Evolutionary conservation across 1,140 invertebrate species (phyloP), one percentile per base, ranked within the genome.

Genomic region (Brachystomella parvula): DNA sequence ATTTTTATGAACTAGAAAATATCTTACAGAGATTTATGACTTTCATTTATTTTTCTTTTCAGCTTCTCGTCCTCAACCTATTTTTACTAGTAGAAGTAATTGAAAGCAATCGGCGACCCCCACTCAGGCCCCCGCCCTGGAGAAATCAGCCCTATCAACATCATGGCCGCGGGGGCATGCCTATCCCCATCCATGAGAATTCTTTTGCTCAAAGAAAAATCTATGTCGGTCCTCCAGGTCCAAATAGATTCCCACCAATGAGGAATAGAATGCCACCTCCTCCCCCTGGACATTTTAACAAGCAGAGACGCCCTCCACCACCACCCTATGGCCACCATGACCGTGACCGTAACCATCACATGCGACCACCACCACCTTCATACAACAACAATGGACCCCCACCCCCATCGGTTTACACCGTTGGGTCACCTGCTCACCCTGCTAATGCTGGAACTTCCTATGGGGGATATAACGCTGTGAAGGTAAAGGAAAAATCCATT

Each of bases 131-230:
- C 24, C 49, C 49, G 24, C 49, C 49, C 12, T 53, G 49, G 49
- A 15, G 49, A 24, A 53, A 53, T 24, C 39, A 9, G 39, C 39
- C 39, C 9, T 17, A 53, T 53, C 49, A 53, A 24, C 49, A 53
- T 26, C 49, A 53, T 53, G 49, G 49, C 9, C 49, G 49, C 49
- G 49, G 49, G 12, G 49, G 49, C 3, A 53, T 53, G 49, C 49
- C 49, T 12, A 53, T 53, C 24, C 49, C 49, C 12, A 53, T 53
- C 6, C 49, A 53, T 26, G 49, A 26, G 6, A 26, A 53, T 24
- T 17, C 12, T 24, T 24, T 53, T 53, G 12, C 49, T 3, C 49
- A 53, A 3, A 53, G 49, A 24, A 15, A 24, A 24, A 53, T 53
- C 9, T 15, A 19, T 24, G 24, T 17, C 21, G 49, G 49, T 6